Evolutionary conservation across 1,140 invertebrate species (phyloP), one percentile per base, ranked within the genome.

Genomic region (Cotesia typhae): DNA sequence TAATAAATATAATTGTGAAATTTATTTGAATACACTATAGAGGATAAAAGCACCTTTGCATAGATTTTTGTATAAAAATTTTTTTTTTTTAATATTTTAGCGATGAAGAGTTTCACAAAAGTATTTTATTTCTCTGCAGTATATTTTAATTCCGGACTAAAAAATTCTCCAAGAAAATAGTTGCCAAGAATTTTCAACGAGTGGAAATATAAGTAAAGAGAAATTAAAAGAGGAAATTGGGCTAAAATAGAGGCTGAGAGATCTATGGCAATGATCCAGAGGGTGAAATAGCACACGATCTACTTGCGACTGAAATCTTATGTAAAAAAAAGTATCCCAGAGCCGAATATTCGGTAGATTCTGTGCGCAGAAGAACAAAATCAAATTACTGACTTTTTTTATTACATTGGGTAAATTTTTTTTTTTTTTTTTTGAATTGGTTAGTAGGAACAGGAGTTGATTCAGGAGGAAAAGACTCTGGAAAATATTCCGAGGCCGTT

Each of bases 261-360:
- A 66, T 57, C 47, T 53, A 53, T 72, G 71, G 71, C 71, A 72
- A 17, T 60, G n/a, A 52, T 72, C 71, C 71, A 72, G 65, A 67
- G 36, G 4, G 47, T 38, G 52, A 68, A 52, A 68, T 68, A 28
- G 20, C 51, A 59, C 7, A 59, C 28, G 28, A 59, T 59, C 20
- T 20, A 20, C 57, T 59, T 59, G 9, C 55, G 17, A 28, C n/a
- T 38, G 38, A 63, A 38, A 37, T 14, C 28, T 5, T 37, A 38
- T 4, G 35, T 35, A 35, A 28, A 61, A 61, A 61, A 28, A 61
- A 61, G 10, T 37, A 35, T 61, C 2, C 10, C 6, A 5, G 10
- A 47, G 41, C 6, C 41, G 0, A 47, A 47, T 14, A 37, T 37
- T 65, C 3, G 28, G 28, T 28, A 28, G 28, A 28, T 65, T 66